phyloP scores from a whole-genome alignment of 2,888 invertebrate genomes.

The Cantharis lateralis region DNA sequence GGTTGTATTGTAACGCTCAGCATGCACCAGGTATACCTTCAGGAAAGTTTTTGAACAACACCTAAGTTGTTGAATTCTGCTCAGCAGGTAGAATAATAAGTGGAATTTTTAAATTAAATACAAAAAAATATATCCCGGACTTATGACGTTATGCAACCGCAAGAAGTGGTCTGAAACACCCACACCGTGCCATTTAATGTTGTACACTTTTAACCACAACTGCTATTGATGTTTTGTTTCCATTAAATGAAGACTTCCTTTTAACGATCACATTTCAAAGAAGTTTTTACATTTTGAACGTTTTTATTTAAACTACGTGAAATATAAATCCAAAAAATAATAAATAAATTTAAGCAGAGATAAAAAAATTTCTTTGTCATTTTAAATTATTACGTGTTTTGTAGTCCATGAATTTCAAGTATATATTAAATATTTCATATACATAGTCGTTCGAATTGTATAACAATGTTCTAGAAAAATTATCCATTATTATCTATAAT shows the following conservation, averaged over 20 bases:
- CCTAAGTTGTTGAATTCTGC: neutral
- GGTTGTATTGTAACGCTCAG: slow-evolving; percentile 40
- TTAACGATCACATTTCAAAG: neutral
- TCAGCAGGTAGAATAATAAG: neutral
- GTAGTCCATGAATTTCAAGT: neutral
- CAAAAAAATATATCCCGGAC: neutral
- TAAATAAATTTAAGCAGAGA: neutral
- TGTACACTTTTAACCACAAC: neutral
- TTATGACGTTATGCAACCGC: neutral
- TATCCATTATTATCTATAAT: neutral
- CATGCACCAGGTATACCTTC: slow-evolving; percentile 15
- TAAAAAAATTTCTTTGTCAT: neutral
- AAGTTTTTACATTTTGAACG: neutral
- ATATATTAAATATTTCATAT: neutral
- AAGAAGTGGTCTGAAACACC: neutral
- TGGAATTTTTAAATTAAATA: neutral
- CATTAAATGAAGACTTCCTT: neutral
- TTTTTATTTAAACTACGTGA: neutral
- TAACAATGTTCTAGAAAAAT: neutral
- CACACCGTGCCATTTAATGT: neutral
- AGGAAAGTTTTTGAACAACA: neutral
- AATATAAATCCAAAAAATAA: neutral
- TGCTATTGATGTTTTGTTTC: neutral
- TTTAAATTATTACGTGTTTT: neutral
- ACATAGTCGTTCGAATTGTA: neutral